phyloP scores from a whole-genome alignment of 2,888 invertebrate genomes.

The Branchellion lobata region DNA sequence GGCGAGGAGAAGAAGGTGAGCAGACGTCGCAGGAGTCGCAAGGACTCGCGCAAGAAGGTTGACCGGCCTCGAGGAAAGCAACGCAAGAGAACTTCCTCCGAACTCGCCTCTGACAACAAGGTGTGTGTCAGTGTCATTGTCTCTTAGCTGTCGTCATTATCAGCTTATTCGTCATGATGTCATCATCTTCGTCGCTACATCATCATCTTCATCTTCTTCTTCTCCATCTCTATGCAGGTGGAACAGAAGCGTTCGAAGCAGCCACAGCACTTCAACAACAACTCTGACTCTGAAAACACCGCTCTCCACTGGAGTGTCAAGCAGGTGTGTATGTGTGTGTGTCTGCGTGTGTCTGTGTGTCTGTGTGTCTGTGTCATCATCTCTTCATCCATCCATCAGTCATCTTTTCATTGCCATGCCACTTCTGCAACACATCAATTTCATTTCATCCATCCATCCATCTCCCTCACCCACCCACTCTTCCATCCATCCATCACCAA shows the following conservation, averaged over 20 bases:
- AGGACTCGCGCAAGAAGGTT: neutral
- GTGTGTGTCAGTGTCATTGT: neutral
- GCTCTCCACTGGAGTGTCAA: neutral
- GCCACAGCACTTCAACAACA: neutral
- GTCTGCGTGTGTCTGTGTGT: too few species aligned
- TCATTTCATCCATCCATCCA: too few species aligned
- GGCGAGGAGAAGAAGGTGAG: constrained; percentile 6
- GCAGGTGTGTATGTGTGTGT: too few species aligned
- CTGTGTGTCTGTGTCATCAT: too few species aligned
- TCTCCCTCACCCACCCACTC: too few species aligned
- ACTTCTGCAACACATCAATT: too few species aligned
- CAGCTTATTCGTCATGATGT: too few species aligned
- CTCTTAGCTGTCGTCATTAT: too few species aligned
- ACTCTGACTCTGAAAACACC: neutral
- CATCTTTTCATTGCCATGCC: too few species aligned
- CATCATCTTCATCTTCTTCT: too few species aligned
- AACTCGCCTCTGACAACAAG: neutral
- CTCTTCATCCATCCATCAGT: too few species aligned
- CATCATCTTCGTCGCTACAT: too few species aligned
- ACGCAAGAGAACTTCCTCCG: constrained; percentile 31
- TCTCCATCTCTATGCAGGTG: neutral
- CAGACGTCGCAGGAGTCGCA: constrained; percentile 2
- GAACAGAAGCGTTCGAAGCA: constrained; percentile 16
- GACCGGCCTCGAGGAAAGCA: neutral
- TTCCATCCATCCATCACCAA: neutral